Base-by-base conservation (phyloP, 1,140 invertebrate species). In the Venturia canescens region DNA sequence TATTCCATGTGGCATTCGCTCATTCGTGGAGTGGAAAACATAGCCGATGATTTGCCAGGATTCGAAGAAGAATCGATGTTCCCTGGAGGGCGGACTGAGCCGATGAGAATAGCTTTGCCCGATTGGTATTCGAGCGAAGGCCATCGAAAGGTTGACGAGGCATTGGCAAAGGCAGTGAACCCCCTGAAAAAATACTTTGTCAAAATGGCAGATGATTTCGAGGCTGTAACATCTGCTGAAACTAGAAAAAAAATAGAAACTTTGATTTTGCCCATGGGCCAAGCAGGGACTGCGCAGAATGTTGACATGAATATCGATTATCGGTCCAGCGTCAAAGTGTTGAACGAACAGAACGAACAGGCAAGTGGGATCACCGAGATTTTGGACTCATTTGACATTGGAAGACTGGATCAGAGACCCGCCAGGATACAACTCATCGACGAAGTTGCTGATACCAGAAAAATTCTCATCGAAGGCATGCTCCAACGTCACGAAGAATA, bases 41-140 rank as follows among this genome's bases (percentile, higher is more conserved):
- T 92, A 26, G 88, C 83, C 7, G 88, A 90, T 69, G 85, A 92
- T 80, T 83, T 93, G n/a, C 79, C 89, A 5, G 87, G 89, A 3
- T 84, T 93, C 6, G 89, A 91, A 48, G 85, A 88, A n/a, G 3
- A 16, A 0, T 7, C 23, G 2, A 66, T 60, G 11, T 66, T 89
- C 84, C 81, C 57, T 91, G 34, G 83, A 86, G 21, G 78, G 86
- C 21, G 21, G 3, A 4, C 21, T 63, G 11, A 13, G 13, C 60
- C 85, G 31, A 89, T 91, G 18, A 87, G 89, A 69, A 79, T 92
- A 1, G 79, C 83, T 66, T 72, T 90, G 70, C 89, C 91, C 5
- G 82, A 86, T 3, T 92, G 89, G 88, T 92, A 90, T 80, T 23
- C 90, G 7, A 38, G 85, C 31, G 82, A 86, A 60, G 87, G 89